Conservation (phyloP, 1,140 invertebrate genomes). For the Phymastichus coffea region DNA sequence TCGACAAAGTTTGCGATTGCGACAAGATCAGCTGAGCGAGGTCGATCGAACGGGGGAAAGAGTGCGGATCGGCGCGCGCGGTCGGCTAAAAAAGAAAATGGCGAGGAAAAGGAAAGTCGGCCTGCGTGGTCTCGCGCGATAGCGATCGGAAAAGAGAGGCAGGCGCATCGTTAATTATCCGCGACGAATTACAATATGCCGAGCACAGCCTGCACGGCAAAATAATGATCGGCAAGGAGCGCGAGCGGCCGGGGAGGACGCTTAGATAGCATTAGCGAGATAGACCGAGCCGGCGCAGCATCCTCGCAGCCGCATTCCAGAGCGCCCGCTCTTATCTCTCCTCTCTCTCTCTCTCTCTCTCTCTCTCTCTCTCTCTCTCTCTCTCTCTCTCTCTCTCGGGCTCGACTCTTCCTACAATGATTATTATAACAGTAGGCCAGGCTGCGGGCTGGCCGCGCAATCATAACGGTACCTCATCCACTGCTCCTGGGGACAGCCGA, state of each 20-base stretch:
- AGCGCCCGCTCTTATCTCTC: constrained; percentile 11
- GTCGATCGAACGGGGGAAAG: too few species aligned
- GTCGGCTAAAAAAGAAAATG: background rate
- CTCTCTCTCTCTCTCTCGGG: background rate
- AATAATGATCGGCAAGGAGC: constrained; percentile 9
- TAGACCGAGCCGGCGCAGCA: background rate
- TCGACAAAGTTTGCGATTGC: too few species aligned
- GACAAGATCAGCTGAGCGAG: too few species aligned
- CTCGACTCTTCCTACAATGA: constrained; percentile 7
- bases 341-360: too few species aligned
- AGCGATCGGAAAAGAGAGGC: constrained; percentile 9
- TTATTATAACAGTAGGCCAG: constrained; percentile 26
- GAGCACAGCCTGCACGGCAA: constrained; percentile 9
- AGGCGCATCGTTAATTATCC: constrained; percentile 25
- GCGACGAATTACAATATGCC: constrained; percentile 26
- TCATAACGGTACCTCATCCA: constrained; percentile 24
- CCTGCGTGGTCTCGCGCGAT: background rate
- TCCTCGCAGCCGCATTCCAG: constrained; percentile 12
- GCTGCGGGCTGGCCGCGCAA: background rate
- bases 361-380: background rate
- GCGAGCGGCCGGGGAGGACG: background rate
- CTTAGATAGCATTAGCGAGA: constrained; percentile 15
- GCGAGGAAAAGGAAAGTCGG: constrained; percentile 4
- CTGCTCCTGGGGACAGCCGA: too few species aligned
- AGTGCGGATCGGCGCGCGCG: too few species aligned